phyloP scores from a whole-genome alignment of 2,113 vertebrate species.

The Prochilodus magdalenae region DNA sequence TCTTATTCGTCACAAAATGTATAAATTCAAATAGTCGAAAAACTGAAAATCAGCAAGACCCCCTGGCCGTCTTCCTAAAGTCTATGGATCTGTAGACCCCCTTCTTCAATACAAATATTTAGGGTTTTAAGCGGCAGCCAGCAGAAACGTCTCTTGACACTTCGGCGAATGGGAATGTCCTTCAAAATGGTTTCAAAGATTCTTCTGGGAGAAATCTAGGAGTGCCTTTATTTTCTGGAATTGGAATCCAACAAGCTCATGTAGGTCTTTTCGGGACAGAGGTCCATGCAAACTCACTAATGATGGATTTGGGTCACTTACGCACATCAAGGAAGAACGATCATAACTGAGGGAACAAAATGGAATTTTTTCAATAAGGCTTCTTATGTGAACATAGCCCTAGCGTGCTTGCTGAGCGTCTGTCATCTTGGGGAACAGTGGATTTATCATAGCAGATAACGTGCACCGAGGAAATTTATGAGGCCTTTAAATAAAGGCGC shows the following conservation, averaged over 20 bases:
- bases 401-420: background rate
- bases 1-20: no score
- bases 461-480: background rate
- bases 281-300: background rate
- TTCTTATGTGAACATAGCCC: no score
- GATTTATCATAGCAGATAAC: background rate
- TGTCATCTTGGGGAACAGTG: background rate
- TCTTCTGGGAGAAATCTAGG: background rate
- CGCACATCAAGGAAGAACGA: no score
- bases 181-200: background rate
- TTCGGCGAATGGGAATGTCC: no score
- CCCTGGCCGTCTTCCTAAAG: no score
- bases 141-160: no score
- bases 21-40: no score
- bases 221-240: background rate
- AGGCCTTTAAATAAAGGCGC: slow-evolving; percentile 23
- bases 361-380: background rate
- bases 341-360: no score
- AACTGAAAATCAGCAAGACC: no score
- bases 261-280: background rate
- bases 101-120: no score
- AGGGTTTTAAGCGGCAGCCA: no score
- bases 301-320: background rate
- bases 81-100: no score
- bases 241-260: background rate